Evolutionary conservation across 1,140 invertebrate genomes (phyloP).

Genomic region (Pissodes strobi): DNA sequence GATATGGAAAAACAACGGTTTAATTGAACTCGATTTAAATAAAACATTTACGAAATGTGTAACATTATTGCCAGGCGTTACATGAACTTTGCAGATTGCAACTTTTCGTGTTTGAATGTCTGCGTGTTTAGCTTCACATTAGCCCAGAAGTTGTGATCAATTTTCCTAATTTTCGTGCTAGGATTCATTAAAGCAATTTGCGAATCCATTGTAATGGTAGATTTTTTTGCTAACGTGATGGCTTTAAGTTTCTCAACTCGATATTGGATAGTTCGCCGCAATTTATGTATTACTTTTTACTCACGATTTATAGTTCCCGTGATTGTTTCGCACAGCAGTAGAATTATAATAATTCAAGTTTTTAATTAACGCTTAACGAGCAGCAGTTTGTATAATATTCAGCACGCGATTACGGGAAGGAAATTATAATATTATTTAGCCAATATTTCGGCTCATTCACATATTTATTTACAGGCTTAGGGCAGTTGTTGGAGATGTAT

Average conservation of each 20-base stretch:
- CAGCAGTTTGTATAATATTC: no score
- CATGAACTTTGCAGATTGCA: slow-evolving; percentile 27
- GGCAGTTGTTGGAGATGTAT: no score
- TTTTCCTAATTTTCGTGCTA: slow-evolving; percentile 26
- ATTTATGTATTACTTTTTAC: no score
- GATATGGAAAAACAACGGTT: no score
- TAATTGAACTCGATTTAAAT: slow-evolving; percentile 9
- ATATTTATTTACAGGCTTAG: no score
- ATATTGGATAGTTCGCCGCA: not conserved
- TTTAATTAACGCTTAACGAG: no score
- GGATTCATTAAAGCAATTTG: slow-evolving; percentile 19
- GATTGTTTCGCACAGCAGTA: no score
- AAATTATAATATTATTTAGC: no score
- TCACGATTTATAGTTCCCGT: no score
- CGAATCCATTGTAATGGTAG: slow-evolving; percentile 4
- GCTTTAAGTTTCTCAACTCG: not conserved
- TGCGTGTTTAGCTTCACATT: slow-evolving; percentile 20
- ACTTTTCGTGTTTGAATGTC: slow-evolving; percentile 13
- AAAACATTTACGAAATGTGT: slow-evolving; percentile 18
- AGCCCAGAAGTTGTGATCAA: slow-evolving; percentile 21
- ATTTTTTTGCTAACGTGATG: not conserved
- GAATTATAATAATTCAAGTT: no score
- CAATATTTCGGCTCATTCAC: no score
- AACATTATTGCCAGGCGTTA: slow-evolving; percentile 13
- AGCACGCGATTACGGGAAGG: no score